A percentile compares a stretch with the other conserved stretches of the same genome.
phyloP scores from a whole-genome alignment of 2,113 vertebrate species.

The Mirza zaza region DNA sequence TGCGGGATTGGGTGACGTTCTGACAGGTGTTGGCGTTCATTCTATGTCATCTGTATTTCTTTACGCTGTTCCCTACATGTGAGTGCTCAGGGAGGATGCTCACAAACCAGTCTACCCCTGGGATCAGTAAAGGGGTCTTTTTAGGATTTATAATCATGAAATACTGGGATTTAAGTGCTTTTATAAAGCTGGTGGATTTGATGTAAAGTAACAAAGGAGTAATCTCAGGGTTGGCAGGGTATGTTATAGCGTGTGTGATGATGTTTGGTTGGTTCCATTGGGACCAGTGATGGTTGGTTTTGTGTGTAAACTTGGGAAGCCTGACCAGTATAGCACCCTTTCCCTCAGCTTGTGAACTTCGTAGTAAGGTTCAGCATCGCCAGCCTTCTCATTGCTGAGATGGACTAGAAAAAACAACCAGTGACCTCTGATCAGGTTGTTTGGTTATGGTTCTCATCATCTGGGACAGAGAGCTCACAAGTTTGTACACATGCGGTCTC shows the following conservation, averaged over 20 bases:
- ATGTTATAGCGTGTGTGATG: accelerated
- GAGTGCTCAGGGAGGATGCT: neutral
- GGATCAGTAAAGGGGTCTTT: neutral
- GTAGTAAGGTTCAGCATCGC: neutral
- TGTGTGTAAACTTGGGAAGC: neutral
- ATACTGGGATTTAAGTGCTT: neutral
- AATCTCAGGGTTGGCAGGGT: neutral
- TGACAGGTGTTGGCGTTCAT: neutral
- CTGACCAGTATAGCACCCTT: neutral
- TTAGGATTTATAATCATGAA: neutral
- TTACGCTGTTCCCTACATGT: neutral
- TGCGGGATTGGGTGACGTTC: neutral
- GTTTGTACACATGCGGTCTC: neutral
- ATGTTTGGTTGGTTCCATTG: neutral
- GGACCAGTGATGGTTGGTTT: neutral
- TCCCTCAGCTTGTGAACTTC: neutral
- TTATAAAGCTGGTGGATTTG: neutral
- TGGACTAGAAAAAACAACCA: neutral
- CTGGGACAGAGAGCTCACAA: no score
- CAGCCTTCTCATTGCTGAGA: no score
- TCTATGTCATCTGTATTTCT: neutral
- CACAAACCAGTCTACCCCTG: neutral
- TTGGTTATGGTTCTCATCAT: neutral
- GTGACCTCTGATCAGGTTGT: neutral
- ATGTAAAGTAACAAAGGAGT: neutral